These are phyloP conservation scores for Drosophila meridiana DNA, from an alignment of 2,888 invertebrate genomes.

Conservation along the genomic window DNA sequence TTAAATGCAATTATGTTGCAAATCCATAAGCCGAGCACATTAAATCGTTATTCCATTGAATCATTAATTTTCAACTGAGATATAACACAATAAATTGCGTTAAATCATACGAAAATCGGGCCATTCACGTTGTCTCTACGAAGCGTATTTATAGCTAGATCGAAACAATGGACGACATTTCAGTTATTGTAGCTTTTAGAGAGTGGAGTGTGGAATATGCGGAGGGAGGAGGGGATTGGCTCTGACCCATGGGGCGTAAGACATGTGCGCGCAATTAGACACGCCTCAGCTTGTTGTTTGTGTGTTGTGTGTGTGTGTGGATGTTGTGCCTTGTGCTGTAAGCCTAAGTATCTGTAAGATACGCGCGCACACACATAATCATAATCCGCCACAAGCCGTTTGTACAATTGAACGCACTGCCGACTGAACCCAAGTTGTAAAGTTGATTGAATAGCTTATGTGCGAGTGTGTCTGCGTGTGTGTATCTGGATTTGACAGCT, in stretches of 20 bases:
- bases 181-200: constrained; percentile 52
- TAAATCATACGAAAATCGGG: constrained; percentile 45
- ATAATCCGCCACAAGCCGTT: constrained; percentile 78
- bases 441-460: constrained; percentile 73
- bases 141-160: constrained; percentile 38
- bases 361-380: constrained; percentile 65
- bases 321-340: constrained; percentile 29
- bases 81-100: constrained; percentile 40
- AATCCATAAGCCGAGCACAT: neutral
- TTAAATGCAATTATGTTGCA: neutral
- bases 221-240: neutral
- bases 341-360: constrained; percentile 66
- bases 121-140: constrained; percentile 15
- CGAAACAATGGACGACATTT: constrained; percentile 57
- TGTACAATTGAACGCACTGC: constrained; percentile 76
- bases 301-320: constrained; percentile 8
- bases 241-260: constrained; percentile 59
- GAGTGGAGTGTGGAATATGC: neutral
- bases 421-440: constrained; percentile 62
- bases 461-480: constrained; percentile 24
- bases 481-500: constrained; percentile 61
- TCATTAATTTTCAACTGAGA: constrained; percentile 37
- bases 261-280: constrained; percentile 77
- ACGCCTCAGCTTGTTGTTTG: constrained; percentile 49
- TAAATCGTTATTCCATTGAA: constrained; percentile 16